phyloP scores from a whole-genome alignment of 2,113 vertebrate genomes.

The Trichechus manatus region DNA sequence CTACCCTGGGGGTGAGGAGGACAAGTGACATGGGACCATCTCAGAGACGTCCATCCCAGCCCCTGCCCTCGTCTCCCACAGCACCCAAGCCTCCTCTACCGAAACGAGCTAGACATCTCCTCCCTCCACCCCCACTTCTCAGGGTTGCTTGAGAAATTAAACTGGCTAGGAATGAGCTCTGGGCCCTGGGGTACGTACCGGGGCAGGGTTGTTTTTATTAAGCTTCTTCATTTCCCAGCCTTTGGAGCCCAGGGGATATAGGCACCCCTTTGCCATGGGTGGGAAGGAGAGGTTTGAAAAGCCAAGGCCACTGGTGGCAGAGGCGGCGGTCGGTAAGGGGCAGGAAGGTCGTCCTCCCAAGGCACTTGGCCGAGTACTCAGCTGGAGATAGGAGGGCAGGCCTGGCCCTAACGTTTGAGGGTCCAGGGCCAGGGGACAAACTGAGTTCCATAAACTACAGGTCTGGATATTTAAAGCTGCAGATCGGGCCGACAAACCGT shows the following conservation, averaged over 20 bases:
- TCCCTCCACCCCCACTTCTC: neutral
- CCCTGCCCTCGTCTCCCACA: neutral
- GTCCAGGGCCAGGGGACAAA: neutral
- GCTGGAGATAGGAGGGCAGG: neutral
- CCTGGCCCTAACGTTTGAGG: neutral
- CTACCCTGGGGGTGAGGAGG: neutral
- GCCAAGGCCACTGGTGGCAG: no score
- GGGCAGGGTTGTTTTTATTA: neutral
- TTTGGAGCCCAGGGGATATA: neutral
- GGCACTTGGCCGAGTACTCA: rapidly evolving
- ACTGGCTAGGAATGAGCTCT: neutral
- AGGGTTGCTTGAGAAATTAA: neutral
- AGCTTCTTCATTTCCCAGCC: neutral
- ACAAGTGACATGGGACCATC: neutral
- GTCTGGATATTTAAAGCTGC: neutral
- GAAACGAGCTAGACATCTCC: neutral
- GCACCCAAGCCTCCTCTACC: neutral
- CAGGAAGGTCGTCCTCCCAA: neutral
- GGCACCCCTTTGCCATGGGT: neutral
- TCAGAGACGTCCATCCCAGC: neutral
- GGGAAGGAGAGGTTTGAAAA: neutral
- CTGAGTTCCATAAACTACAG: neutral
- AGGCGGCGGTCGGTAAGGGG: rapidly evolving
- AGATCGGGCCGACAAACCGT: neutral
- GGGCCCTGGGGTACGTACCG: neutral